Percentiles rank a stretch among this genome's conserved stretches.
Evolutionary conservation across 2,888 invertebrate genomes (phyloP).

Genomic region (Leucania comma): DNA sequence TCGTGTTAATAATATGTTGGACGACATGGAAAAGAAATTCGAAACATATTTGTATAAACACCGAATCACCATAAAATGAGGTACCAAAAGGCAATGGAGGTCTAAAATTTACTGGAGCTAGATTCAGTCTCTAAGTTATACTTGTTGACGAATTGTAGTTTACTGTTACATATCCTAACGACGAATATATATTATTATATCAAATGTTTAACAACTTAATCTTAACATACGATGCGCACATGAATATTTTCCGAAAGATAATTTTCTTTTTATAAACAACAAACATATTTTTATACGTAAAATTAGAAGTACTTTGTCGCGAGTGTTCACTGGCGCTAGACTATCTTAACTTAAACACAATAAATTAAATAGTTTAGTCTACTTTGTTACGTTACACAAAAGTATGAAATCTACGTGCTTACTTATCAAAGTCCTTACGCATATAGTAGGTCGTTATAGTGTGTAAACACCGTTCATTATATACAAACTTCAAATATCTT

Average conservation of each 20-base stretch:
- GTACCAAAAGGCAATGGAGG: constrained; percentile 54
- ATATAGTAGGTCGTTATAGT: constrained; percentile 62
- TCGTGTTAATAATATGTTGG: constrained; percentile 23
- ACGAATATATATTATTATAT: constrained; percentile 45
- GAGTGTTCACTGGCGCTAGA: constrained; percentile 55
- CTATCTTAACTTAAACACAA: constrained; percentile 63
- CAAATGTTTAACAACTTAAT: constrained; percentile 63
- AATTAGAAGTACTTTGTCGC: constrained; percentile 55
- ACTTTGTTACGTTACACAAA: constrained; percentile 73
- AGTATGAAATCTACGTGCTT: constrained; percentile 78
- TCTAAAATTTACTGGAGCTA: constrained; percentile 54
- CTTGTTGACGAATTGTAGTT: constrained; percentile 49
- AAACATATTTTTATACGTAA: constrained; percentile 62
- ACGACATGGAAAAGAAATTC: constrained; percentile 36
- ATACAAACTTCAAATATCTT: constrained; percentile 71
- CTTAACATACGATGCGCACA: constrained; percentile 56
- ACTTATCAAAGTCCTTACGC: constrained; percentile 72
- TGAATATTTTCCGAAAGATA: constrained; percentile 46
- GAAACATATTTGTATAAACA: constrained; percentile 37
- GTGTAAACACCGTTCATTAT: constrained; percentile 66
- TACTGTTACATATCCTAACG: constrained; percentile 38
- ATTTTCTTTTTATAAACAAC: constrained; percentile 49
- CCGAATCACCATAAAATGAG: constrained; percentile 36
- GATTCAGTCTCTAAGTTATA: constrained; percentile 62
- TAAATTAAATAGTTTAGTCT: constrained; percentile 68